phyloP scores from a whole-genome alignment of 1,140 invertebrate genomes.

The Thaumetopoea pityocampa region DNA sequence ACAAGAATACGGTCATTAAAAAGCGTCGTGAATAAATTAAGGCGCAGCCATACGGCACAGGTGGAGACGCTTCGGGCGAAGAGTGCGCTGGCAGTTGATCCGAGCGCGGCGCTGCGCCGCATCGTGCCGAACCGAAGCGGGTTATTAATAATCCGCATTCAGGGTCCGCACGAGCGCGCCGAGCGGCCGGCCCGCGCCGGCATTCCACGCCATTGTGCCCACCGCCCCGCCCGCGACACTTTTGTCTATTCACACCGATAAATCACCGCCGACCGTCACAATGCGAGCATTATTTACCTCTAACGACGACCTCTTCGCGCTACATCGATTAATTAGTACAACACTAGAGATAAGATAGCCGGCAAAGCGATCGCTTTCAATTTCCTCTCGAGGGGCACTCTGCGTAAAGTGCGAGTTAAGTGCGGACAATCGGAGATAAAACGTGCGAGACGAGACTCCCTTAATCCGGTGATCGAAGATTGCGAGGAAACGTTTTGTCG shows the following conservation, averaged over 20 bases:
- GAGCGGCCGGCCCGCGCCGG: slow-evolving; percentile 52
- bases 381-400: slow-evolving; percentile 72
- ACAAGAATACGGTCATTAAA: slow-evolving; percentile 46
- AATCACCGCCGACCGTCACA: slow-evolving; percentile 56
- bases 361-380: slow-evolving; percentile 74
- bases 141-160: slow-evolving; percentile 74
- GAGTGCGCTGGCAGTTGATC: slow-evolving; percentile 43
- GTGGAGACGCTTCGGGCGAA: slow-evolving; percentile 48
- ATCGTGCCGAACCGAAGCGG: slow-evolving; percentile 44
- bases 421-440: slow-evolving; percentile 74
- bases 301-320: slow-evolving; percentile 53
- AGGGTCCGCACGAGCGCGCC: slow-evolving; percentile 56
- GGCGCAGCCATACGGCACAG: slow-evolving; percentile 42
- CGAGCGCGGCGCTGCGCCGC: slow-evolving; percentile 22
- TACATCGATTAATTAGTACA: slow-evolving; percentile 73
- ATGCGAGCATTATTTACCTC: slow-evolving; percentile 65
- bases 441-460: slow-evolving; percentile 70
- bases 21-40: slow-evolving; percentile 49
- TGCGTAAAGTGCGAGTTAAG: slow-evolving; percentile 72
- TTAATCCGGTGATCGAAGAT: slow-evolving; percentile 74
- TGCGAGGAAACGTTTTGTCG: slow-evolving; percentile 73
- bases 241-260: slow-evolving; percentile 71
- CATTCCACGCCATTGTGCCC: slow-evolving; percentile 69
- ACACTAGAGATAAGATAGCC: slow-evolving; percentile 71
- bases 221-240: slow-evolving; percentile 64